These are phyloP conservation scores for Atlantisia rogersi DNA, from an alignment of 2,113 vertebrate genomes.

Conservation along the genomic window DNA sequence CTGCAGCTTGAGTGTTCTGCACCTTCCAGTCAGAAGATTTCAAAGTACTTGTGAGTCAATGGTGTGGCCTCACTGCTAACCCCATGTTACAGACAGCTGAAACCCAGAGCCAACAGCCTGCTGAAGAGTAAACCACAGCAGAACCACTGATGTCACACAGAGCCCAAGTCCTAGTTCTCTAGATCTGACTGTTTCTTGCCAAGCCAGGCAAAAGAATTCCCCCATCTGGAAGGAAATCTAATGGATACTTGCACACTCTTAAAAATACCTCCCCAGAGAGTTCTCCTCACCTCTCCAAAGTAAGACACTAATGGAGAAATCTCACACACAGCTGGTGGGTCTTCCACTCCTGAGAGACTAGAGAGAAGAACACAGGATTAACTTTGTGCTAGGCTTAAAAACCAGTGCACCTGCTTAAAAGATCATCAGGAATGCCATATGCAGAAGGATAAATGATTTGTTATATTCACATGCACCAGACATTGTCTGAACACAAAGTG, in stretches of 20 bases:
- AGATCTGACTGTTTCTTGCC: not conserved
- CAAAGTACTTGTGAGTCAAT: not conserved
- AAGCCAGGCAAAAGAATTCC: not conserved
- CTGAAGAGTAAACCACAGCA: not conserved
- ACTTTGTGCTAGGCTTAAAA: not conserved
- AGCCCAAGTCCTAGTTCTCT: not conserved
- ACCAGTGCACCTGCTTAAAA: not conserved
- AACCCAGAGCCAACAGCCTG: not conserved
- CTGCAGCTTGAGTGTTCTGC: not conserved
- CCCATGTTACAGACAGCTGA: not conserved
- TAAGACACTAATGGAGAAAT: slow-evolving; percentile 92
- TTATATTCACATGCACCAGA: not conserved
- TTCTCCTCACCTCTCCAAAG: slow-evolving; percentile 89
- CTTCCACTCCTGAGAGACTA: slow-evolving; percentile 69
- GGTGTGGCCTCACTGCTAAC: not conserved
- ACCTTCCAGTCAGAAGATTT: not conserved
- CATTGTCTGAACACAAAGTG: not conserved
- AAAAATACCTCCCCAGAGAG: not conserved
- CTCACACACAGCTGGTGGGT: slow-evolving; percentile 82
- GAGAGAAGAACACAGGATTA: not conserved
- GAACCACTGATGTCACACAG: not conserved
- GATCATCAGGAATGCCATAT: not conserved
- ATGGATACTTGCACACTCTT: not conserved
- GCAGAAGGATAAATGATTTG: not conserved
- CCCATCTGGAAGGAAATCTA: not conserved